A percentile compares a stretch with the other conserved stretches of the same genome.
Evolutionary conservation across 1,140 invertebrate species (phyloP).

Genomic region (Macrobrachium nipponense): DNA sequence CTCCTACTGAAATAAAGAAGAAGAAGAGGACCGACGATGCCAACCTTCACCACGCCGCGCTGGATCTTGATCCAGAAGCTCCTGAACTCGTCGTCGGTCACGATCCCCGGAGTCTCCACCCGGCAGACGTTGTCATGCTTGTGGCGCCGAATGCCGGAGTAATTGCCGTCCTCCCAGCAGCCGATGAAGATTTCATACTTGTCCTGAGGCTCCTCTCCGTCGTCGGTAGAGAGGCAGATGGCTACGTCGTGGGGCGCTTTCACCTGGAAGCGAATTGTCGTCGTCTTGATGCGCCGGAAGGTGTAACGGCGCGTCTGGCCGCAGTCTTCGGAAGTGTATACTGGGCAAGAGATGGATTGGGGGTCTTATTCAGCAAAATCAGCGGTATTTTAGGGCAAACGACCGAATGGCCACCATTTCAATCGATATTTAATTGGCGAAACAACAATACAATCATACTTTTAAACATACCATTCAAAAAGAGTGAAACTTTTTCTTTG

Average conservation of each 20-base stretch:
- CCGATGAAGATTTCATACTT: slow-evolving; percentile 64
- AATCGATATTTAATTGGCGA: too few species aligned
- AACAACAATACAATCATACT: too few species aligned
- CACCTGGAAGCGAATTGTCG: slow-evolving; percentile 58
- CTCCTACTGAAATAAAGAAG: too few species aligned
- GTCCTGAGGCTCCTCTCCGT: slow-evolving; percentile 57
- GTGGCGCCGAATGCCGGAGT: slow-evolving; percentile 50
- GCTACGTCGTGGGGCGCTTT: slow-evolving; percentile 62
- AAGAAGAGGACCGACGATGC: not conserved
- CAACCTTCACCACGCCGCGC: slow-evolving; percentile 57
- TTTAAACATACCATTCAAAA: too few species aligned
- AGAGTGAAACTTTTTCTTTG: too few species aligned
- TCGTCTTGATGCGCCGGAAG: slow-evolving; percentile 59
- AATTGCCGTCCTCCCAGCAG: slow-evolving; percentile 59
- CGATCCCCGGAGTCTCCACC: slow-evolving; percentile 60
- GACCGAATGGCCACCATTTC: too few species aligned
- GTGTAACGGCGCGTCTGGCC: slow-evolving; percentile 40
- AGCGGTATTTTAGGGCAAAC: too few species aligned
- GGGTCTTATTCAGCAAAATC: too few species aligned
- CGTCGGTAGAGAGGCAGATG: slow-evolving; percentile 56
- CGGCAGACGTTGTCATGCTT: slow-evolving; percentile 52
- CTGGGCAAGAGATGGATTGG: slow-evolving; percentile 5
- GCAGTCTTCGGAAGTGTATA: slow-evolving; percentile 53
- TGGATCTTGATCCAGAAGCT: slow-evolving; percentile 62
- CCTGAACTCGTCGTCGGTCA: slow-evolving; percentile 52